phyloP scores from a whole-genome alignment of 37 sponge, comb jelly and placozoan species.

The Lycopodina hypogea region DNA sequence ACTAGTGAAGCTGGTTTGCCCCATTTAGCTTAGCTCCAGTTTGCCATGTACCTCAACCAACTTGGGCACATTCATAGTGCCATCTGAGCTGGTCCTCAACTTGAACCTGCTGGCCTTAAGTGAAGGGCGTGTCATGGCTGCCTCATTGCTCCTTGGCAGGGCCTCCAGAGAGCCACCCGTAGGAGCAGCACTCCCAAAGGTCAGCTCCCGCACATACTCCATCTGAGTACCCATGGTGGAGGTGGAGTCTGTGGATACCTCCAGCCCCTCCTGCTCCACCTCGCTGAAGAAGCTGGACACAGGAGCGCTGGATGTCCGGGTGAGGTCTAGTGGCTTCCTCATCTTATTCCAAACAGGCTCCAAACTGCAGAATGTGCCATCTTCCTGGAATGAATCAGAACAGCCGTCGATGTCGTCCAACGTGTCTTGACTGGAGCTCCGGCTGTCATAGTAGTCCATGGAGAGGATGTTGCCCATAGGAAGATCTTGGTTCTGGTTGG shows the following conservation, averaged over 20 bases:
- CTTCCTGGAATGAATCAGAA: slow-evolving; percentile 5
- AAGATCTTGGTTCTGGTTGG: not conserved
- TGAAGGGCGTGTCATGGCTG: not conserved
- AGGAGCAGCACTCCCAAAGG: not conserved
- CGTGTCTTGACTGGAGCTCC: slow-evolving; percentile 5
- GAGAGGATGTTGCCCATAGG: not conserved
- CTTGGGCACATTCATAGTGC: not conserved
- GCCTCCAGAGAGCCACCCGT: not conserved
- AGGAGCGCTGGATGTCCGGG: slow-evolving; percentile 25
- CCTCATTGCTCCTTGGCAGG: not conserved
- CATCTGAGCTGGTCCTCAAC: slow-evolving; percentile 12
- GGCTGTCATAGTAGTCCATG: not conserved
- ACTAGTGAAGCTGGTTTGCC: too few relatives aligned
- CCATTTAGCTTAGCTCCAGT: too few relatives aligned
- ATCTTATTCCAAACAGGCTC: not conserved
- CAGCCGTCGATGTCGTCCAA: not conserved
- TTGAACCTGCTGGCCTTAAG: not conserved
- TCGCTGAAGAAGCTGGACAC: slow-evolving; percentile 12
- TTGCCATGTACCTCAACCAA: too few relatives aligned
- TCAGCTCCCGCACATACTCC: too few relatives aligned
- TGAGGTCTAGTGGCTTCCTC: not conserved
- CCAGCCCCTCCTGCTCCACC: not conserved
- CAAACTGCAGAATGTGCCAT: not conserved
- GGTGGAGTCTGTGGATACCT: not conserved
- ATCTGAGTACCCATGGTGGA: not conserved